Conservation (phyloP, 2,888 invertebrate species). For the Caenorhabditis afra region DNA sequence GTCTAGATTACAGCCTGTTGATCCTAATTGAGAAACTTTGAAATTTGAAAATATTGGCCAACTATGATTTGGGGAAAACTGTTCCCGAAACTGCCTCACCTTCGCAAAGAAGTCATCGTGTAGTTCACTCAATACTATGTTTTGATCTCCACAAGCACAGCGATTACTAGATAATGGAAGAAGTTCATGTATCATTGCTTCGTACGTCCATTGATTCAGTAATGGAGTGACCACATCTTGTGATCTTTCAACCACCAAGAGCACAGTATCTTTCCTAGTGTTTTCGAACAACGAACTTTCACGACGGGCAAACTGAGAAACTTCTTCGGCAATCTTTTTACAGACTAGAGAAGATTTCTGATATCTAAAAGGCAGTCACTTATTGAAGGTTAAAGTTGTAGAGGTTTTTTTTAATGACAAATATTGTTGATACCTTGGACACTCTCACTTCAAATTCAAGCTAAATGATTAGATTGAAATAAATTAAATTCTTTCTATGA, state of each 20-base stretch:
- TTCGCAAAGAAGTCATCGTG: conserved; percentile 97
- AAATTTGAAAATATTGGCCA: no score
- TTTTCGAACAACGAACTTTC: conserved; percentile 77
- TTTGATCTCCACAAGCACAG: conserved; percentile 92
- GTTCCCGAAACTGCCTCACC: conserved; percentile 84
- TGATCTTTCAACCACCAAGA: conserved; percentile 92
- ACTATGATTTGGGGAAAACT: no score
- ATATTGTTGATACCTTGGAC: no score
- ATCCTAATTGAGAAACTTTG: no score
- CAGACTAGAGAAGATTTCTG: conserved; percentile 72
- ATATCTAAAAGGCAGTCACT: conserved; percentile 59
- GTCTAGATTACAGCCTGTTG: no score
- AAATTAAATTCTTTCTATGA: no score
- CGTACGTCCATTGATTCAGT: conserved; percentile 98
- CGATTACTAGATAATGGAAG: conserved; percentile 93
- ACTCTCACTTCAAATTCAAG: no score
- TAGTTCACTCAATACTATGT: conserved; percentile 91
- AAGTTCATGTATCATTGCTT: conserved; percentile 98
- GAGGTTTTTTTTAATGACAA: not conserved
- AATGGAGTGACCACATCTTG: conserved; percentile 97
- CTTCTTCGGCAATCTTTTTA: conserved; percentile 74
- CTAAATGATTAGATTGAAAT: no score
- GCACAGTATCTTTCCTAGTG: conserved; percentile 83
- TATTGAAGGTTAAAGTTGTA: not conserved
- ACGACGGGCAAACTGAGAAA: conserved; percentile 68